phyloP scores from a whole-genome alignment of 2,797 vertebrate genomes.

The Eospalax fontanierii region DNA sequence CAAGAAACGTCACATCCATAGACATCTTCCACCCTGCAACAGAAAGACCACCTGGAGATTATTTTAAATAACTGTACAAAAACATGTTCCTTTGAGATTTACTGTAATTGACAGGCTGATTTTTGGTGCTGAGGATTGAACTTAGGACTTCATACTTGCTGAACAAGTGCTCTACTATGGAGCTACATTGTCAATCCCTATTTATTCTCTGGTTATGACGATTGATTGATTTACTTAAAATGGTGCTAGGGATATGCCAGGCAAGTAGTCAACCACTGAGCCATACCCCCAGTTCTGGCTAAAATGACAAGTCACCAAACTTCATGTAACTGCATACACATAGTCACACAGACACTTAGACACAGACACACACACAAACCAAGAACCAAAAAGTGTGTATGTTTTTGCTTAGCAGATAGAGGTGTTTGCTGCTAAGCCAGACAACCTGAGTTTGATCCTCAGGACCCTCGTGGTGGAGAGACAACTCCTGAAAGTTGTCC shows the following conservation, averaged over 20 bases:
- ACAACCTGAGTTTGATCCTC: neutral
- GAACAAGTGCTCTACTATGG: neutral
- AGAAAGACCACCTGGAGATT: slow-evolving; percentile 32
- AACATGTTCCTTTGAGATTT: neutral
- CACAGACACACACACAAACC: no score
- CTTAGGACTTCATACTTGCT: neutral
- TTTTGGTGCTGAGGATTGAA: neutral
- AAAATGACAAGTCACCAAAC: slow-evolving; percentile 42
- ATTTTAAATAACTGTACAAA: slow-evolving; percentile 16
- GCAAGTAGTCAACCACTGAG: neutral
- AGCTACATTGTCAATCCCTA: neutral
- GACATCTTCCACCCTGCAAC: slow-evolving; percentile 88
- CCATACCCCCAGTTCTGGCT: neutral
- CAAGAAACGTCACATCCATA: slow-evolving; percentile 96
- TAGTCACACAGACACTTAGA: neutral
- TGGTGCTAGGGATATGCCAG: neutral
- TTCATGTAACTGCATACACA: neutral
- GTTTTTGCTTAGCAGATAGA: neutral
- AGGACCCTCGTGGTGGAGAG: neutral
- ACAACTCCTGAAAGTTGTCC: no score
- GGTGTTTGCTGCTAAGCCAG: neutral
- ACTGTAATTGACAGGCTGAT: neutral
- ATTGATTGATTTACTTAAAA: neutral
- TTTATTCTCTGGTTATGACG: neutral
- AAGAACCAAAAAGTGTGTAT: no score